Evolutionary conservation across 2,797 vertebrate species (phyloP).

Genomic region (Syndactyla subalaris): DNA sequence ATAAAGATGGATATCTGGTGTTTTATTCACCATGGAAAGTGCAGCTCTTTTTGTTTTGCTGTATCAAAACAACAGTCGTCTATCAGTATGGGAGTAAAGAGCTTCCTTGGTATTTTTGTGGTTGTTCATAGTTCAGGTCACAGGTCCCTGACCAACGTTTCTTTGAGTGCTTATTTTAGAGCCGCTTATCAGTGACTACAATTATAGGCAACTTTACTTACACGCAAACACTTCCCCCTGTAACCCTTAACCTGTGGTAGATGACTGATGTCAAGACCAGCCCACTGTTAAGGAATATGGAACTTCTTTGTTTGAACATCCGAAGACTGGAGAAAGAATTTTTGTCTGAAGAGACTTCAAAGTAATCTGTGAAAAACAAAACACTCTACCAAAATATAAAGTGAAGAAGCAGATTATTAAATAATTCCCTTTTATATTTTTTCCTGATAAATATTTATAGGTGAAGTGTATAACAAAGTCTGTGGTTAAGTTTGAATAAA

Average conservation of each 20-base stretch:
- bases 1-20: constrained; percentile 6
- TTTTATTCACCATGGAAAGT: neutral
- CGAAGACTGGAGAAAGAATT: neutral
- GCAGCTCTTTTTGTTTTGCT: neutral
- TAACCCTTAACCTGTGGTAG: constrained; percentile 52
- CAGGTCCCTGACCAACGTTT: constrained; percentile 20
- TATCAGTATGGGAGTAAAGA: neutral
- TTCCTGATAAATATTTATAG: constrained; percentile 55
- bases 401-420: neutral
- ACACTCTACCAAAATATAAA: neutral
- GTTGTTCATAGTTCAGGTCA: constrained; percentile 30
- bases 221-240: constrained; percentile 44
- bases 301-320: neutral
- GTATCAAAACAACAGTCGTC: neutral
- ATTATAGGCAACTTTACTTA: constrained; percentile 74
- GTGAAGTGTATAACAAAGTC: constrained; percentile 1
- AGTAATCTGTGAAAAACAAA: neutral
- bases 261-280: constrained; percentile 24
- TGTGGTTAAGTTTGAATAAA: constrained; percentile 8
- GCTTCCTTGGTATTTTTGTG: neutral
- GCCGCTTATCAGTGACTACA: constrained; percentile 77
- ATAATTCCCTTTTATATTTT: constrained; percentile 54
- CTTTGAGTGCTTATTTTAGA: constrained; percentile 82
- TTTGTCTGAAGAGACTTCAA: constrained; percentile 7
- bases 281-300: neutral